Conservation (phyloP, 35 echinoderm and acorn worm species). For the Heliocidaris erythrogramma region DNA sequence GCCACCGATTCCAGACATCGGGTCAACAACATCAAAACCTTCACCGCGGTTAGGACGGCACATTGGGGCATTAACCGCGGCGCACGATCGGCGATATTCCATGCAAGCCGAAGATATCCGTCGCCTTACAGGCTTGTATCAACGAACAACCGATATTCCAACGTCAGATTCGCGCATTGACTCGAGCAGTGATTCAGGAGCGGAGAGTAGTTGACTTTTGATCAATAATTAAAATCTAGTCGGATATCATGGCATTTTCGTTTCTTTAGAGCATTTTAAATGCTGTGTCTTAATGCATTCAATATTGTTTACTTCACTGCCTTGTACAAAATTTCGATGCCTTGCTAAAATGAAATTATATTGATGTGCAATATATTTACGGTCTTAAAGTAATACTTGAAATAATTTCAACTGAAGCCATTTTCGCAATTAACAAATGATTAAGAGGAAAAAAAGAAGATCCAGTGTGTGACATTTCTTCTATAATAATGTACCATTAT, state of each 20-base stretch:
- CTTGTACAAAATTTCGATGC: not conserved
- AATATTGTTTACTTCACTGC: not conserved
- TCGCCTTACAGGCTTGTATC: slow-evolving; percentile 48
- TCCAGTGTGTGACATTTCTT: not conserved
- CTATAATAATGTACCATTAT: not conserved
- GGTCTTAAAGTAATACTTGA: not conserved
- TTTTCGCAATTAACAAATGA: not conserved
- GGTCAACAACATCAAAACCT: slow-evolving; percentile 52
- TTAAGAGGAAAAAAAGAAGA: not conserved
- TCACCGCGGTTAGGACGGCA: slow-evolving; percentile 33
- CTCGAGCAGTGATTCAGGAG: slow-evolving; percentile 32
- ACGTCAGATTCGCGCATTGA: not conserved
- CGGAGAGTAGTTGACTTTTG: slow-evolving; percentile 31
- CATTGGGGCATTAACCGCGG: not conserved
- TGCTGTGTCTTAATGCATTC: not conserved
- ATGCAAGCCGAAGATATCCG: slow-evolving; percentile 73
- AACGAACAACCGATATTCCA: not conserved
- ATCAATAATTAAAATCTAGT: not conserved
- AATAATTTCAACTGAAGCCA: not conserved
- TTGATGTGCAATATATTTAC: not conserved
- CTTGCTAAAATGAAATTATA: not conserved
- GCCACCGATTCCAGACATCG: slow-evolving; percentile 80
- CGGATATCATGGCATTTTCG: not conserved
- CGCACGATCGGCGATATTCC: slow-evolving; percentile 56
- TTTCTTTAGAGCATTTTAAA: not conserved